Evolutionary conservation across 2,113 vertebrate species (phyloP).

Genomic region (Aphelocoma coerulescens): DNA sequence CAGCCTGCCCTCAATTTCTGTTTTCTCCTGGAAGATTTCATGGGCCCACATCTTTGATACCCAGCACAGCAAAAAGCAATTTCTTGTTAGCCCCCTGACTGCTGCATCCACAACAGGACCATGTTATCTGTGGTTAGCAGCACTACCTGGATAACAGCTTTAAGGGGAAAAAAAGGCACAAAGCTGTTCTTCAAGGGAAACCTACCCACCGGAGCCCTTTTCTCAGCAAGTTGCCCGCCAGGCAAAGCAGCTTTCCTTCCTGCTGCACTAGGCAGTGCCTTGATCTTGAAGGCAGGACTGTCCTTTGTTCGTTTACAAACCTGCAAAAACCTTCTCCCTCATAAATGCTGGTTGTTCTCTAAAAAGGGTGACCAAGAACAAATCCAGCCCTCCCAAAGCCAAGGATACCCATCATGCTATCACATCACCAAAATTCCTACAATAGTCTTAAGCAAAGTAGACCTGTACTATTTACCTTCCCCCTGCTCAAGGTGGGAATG

Average conservation of each 20-base stretch:
- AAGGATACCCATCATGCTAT: accelerated
- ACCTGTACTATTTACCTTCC: not conserved
- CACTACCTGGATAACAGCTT: no score
- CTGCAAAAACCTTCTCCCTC: not conserved
- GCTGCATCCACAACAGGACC: accelerated
- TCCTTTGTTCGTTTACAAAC: not conserved
- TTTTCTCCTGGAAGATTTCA: not conserved
- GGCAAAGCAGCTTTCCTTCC: not conserved
- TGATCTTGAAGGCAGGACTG: not conserved
- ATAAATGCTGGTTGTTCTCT: not conserved
- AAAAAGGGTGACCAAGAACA: not conserved
- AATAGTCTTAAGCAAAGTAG: no score
- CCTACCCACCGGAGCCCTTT: accelerated
- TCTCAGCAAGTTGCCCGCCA: not conserved
- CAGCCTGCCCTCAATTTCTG: not conserved
- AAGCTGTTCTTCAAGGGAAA: not conserved
- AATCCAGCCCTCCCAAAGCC: not conserved
- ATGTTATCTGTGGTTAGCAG: not conserved
- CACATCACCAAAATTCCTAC: not conserved
- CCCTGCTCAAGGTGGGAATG: accelerated
- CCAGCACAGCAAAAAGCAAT: not conserved
- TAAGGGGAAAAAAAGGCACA: accelerated
- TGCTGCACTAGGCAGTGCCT: not conserved
- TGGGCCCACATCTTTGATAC: accelerated
- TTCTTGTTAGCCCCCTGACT: not conserved